These are phyloP conservation scores for Brachionus rotundiformis DNA, from an alignment of 1,140 invertebrate species.

Conservation along the genomic window DNA sequence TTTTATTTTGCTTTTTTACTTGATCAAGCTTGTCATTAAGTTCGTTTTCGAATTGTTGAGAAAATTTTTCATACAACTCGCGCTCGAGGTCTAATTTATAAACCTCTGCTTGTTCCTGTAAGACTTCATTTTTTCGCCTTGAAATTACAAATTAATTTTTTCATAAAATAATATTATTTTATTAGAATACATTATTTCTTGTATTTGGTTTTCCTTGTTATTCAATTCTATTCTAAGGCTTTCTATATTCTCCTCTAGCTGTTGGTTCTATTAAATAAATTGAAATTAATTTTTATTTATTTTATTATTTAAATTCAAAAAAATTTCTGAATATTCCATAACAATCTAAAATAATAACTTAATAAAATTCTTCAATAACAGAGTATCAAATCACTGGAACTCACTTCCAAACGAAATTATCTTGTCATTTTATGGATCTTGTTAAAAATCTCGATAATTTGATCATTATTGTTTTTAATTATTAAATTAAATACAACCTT, in stretches of 20 bases:
- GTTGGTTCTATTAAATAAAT: neutral
- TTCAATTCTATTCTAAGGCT: neutral
- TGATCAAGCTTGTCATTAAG: conserved; percentile 8
- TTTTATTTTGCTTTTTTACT: too few species aligned
- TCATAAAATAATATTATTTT: neutral
- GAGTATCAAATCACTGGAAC: too few species aligned
- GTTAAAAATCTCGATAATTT: too few species aligned
- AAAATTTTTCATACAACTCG: neutral
- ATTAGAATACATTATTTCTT: neutral
- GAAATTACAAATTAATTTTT: neutral
- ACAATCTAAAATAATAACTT: too few species aligned
- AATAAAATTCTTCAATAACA: too few species aligned
- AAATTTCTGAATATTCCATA: too few species aligned
- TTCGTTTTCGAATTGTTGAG: neutral
- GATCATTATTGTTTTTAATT: too few species aligned
- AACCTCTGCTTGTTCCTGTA: neutral
- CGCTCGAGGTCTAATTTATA: neutral
- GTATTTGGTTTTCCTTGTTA: neutral
- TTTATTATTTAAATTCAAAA: too few species aligned
- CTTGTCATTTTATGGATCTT: too few species aligned
- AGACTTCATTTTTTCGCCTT: conserved; percentile 9
- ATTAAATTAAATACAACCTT: too few species aligned
- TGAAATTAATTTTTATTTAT: too few species aligned
- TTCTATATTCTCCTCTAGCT: conserved; percentile 29
- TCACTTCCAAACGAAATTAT: too few species aligned